Base-by-base conservation (phyloP, 1,140 invertebrate species). In the Apis dorsata region DNA sequence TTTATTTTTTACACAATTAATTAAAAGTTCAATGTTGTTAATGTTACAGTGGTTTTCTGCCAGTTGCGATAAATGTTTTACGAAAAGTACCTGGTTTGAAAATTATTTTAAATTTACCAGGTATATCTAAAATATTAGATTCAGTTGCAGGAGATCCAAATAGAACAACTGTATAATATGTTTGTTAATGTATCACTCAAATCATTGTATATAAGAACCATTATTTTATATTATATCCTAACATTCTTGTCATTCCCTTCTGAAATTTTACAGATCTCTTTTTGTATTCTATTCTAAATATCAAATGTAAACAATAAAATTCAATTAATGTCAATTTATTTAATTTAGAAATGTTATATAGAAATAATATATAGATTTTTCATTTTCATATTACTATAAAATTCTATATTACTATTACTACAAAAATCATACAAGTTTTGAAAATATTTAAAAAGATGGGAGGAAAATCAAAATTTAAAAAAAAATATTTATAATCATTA, bases 21-120 rank as follows among this genome's bases (percentile, higher is more conserved):
- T 60, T 34, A 66, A 78, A 55, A 34, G 11, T 51, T 71, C 51
- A 19, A 82, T 79, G 24, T 62, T 57, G 76, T 71, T 19, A 57
- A 53, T 84, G 76, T 85, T 93, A 84, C 91, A 96, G 97, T 94
- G 97, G 98, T 62, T 98, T 97, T 93, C 95, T 98, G 90, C 98
- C 98, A 75, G 97, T 98, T 72, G 97, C 97, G n/a, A 95, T 98
- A 55, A 98, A 98, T 91, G 98, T 98, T 93, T 94, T 99, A 59
- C 95, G 97, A 87, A 95, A 97, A 91, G 95, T 98, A 72, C 97
- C 97, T 79, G 92, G 97, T 53, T 90, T 98, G 59, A 97, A 97
- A 59, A 96, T 96, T 28, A 84, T 97, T 70, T 93, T 97, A 63
- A 97, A 96, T 92, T 94, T 97, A 90, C 97, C 97, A 71, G 95